Evolutionary conservation across 1,140 invertebrate species (phyloP).

Genomic region (Procambarus virginalis): DNA sequence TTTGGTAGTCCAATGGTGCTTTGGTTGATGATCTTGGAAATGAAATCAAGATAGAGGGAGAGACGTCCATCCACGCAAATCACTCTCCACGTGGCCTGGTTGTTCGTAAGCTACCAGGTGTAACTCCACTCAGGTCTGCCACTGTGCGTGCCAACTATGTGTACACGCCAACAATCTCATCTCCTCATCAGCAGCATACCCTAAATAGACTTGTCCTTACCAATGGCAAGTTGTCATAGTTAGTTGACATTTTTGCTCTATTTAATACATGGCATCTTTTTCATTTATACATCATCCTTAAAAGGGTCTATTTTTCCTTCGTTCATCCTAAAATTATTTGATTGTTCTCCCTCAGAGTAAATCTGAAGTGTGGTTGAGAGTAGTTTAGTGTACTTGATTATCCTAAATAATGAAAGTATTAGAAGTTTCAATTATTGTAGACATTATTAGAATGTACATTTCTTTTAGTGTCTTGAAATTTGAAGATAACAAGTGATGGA

Average conservation of each 20-base stretch:
- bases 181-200: conserved; percentile 61
- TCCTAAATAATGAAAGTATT: neutral
- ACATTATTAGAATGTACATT: neutral
- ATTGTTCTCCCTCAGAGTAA: conserved; percentile 4
- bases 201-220: conserved; percentile 69
- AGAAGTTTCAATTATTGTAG: conserved; percentile 7
- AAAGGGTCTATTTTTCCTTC: neutral
- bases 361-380: neutral
- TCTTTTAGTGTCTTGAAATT: neutral
- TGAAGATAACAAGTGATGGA: conserved; percentile 17
- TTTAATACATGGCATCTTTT: neutral
- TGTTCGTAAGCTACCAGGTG: conserved; percentile 62
- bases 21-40: conserved; percentile 69
- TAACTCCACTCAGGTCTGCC: conserved; percentile 63
- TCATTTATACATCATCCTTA: conserved; percentile 7
- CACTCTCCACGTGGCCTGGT: conserved; percentile 63
- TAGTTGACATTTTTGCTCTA: neutral
- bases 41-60: conserved; percentile 67
- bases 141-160: conserved; percentile 67
- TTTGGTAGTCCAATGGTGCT: conserved; percentile 60
- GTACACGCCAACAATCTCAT: conserved; percentile 62
- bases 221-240: conserved; percentile 69
- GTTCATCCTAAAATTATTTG: neutral
- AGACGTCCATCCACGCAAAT: conserved; percentile 34
- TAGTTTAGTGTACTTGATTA: conserved; percentile 1